Base-by-base conservation (phyloP, 2,113 vertebrate species). In the Mirounga angustirostris region DNA sequence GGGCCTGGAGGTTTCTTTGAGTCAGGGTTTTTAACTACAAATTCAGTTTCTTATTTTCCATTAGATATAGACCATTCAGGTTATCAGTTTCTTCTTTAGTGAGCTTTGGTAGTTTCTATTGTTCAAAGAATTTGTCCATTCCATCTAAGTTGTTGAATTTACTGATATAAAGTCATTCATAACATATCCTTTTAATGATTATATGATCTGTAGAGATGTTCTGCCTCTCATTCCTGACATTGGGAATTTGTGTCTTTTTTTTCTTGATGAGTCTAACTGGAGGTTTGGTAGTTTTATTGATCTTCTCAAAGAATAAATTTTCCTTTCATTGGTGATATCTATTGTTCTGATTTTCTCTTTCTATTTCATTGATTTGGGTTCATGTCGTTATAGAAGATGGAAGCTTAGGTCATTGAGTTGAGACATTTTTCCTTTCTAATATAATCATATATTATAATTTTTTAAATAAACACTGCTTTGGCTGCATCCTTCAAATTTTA, bases 91-190 rank as follows among this genome's bases (percentile, higher is more conserved):
- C 18, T 85, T 88, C 59, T 79, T 88, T 85, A 74, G 79, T 65
- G 52, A 79, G 30, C 24, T 52, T 65, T 26, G n/a, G 22, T n/a
- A 80, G 14, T 63, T 88, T 79, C 56, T 58, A 24, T 85, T 89
- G 63, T 89, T 78, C 16, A 58, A 86, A 54, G 26, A 61, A 90
- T 90, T 36, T 69, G 28, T 84, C 33, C 11, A 67, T 85, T 95
- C 94, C 36, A 80, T 92, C 63, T 84, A 79, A 84, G 43, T 91
- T 95, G 43, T 84, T 86, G 7, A 80, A 61, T 76, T 95, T 87
- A 54, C 15, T 67, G 46, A 61, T 46, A 59, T 30, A 63, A 92
- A 89, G 30, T 71, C 54, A 69, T 85, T 94, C 16, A 92, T n/a
- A 58, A 89, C 89, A 43, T 80, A 73, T 15, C 33, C 22, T 82